A percentile compares a stretch with the other conserved stretches of the same genome.
Conservation (phyloP, 1,140 invertebrate genomes). For the Drosophila miranda region DNA sequence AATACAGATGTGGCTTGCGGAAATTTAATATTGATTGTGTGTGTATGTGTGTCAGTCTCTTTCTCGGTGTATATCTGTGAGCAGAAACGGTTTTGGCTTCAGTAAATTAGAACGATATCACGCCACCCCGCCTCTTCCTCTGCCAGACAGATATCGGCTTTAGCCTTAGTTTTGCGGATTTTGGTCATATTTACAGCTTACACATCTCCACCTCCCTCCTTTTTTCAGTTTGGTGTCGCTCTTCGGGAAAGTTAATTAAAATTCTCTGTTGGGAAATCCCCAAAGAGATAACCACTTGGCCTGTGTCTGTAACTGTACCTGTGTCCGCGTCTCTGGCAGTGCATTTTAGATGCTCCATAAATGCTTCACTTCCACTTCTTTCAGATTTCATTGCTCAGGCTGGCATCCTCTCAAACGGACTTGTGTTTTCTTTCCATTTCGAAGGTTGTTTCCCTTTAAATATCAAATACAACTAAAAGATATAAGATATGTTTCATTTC, state of each 20-base stretch:
- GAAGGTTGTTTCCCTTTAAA: too few species aligned
- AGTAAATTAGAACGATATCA: slow-evolving; percentile 76
- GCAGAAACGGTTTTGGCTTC: slow-evolving; percentile 73
- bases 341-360: slow-evolving; percentile 9
- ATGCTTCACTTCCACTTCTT: slow-evolving; percentile 8
- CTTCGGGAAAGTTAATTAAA: slow-evolving; percentile 73
- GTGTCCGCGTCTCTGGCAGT: slow-evolving; percentile 1
- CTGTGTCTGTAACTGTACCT: slow-evolving; percentile 8
- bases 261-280: too few species aligned
- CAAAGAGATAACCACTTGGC: slow-evolving; percentile 24
- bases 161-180: slow-evolving; percentile 69
- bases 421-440: too few species aligned
- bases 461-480: too few species aligned
- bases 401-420: too few species aligned
- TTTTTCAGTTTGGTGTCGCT: slow-evolving; percentile 39
- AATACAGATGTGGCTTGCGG: slow-evolving; percentile 76
- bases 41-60: slow-evolving; percentile 27
- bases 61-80: slow-evolving; percentile 16
- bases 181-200: slow-evolving; percentile 70
- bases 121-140: slow-evolving; percentile 1
- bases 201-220: neutral
- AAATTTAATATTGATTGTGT: slow-evolving; percentile 79
- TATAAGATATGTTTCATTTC: too few species aligned
- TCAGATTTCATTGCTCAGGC: slow-evolving; percentile 15
- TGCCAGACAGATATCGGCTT: slow-evolving; percentile 38